phyloP scores from a whole-genome alignment of 2,888 invertebrate genomes.

The Melipona bicolor region DNA sequence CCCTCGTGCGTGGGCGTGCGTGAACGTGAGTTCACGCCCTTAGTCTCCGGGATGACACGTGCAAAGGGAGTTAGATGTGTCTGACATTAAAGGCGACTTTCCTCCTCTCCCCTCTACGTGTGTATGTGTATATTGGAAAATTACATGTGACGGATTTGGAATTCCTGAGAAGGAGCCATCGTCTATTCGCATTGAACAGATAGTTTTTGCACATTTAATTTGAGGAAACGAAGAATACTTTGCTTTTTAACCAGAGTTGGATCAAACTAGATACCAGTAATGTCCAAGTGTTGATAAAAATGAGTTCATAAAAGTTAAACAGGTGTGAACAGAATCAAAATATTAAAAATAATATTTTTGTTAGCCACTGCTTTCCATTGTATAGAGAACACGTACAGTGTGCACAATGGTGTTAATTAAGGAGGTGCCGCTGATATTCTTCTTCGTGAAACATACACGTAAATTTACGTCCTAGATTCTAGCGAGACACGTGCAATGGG shows the following conservation, averaged over 20 bases:
- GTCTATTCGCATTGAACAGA: not conserved
- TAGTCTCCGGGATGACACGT: constrained; percentile 45
- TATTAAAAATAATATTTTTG: too few relatives aligned
- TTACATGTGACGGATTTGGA: not conserved
- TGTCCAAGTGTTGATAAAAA: too few relatives aligned
- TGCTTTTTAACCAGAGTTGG: too few relatives aligned
- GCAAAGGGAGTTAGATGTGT: constrained; percentile 47
- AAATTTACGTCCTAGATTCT: constrained; percentile 66
- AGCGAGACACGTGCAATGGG: constrained; percentile 47
- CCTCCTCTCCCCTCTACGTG: not conserved
- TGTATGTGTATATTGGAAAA: not conserved
- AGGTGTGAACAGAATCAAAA: too few relatives aligned
- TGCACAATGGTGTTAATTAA: constrained; percentile 34
- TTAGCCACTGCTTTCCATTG: not conserved
- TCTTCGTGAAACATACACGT: constrained; percentile 60
- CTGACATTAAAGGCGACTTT: constrained; percentile 56
- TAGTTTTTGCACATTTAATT: too few relatives aligned
- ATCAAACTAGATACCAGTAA: too few relatives aligned
- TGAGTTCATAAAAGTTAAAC: too few relatives aligned
- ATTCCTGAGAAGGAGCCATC: not conserved
- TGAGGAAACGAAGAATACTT: too few relatives aligned
- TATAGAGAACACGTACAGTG: constrained; percentile 11
- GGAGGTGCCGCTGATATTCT: constrained; percentile 26
- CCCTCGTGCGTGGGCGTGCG: constrained; percentile 73
- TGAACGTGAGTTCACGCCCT: constrained; percentile 71